phyloP scores from a whole-genome alignment of 2,113 vertebrate species.

The Salminus brasiliensis region DNA sequence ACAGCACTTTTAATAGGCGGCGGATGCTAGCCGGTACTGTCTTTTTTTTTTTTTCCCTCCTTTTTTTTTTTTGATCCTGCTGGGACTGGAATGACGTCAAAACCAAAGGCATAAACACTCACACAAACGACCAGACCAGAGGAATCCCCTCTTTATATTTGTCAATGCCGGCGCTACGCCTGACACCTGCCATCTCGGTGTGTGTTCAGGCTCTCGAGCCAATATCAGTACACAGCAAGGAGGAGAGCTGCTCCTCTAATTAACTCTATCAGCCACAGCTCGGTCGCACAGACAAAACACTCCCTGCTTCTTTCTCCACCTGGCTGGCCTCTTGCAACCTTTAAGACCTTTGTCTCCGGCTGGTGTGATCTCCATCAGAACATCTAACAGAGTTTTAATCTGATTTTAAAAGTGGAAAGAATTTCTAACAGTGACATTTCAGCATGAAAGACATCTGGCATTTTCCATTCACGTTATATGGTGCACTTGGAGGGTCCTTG shows the following conservation, averaged over 20 bases:
- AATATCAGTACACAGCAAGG: background rate
- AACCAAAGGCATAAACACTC: background rate
- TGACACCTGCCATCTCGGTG: slow-evolving; percentile 28
- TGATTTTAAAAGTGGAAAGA: no score
- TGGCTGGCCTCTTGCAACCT: background rate
- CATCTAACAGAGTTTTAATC: no score
- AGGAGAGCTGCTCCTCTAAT: background rate
- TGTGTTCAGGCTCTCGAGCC: slow-evolving; percentile 10
- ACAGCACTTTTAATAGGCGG: slow-evolving; percentile 27
- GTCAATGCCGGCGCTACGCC: slow-evolving; percentile 15
- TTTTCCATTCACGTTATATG: no score
- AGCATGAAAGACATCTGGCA: background rate
- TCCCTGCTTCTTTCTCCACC: background rate
- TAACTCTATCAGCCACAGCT: slow-evolving; percentile 18
- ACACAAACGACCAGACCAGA: background rate
- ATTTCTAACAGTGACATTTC: no score
- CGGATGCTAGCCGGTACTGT: background rate
- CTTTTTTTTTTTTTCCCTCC: background rate
- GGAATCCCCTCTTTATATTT: slow-evolving; percentile 2
- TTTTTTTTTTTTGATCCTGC: slow-evolving; percentile 11
- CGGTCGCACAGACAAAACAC: background rate
- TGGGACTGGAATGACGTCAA: slow-evolving; percentile 11
- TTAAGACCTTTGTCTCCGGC: background rate
- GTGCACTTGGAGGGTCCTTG: no score
- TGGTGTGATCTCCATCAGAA: background rate